Evolutionary conservation across 2,888 invertebrate genomes (phyloP).

Genomic region (Entomobrya multifasciata): DNA sequence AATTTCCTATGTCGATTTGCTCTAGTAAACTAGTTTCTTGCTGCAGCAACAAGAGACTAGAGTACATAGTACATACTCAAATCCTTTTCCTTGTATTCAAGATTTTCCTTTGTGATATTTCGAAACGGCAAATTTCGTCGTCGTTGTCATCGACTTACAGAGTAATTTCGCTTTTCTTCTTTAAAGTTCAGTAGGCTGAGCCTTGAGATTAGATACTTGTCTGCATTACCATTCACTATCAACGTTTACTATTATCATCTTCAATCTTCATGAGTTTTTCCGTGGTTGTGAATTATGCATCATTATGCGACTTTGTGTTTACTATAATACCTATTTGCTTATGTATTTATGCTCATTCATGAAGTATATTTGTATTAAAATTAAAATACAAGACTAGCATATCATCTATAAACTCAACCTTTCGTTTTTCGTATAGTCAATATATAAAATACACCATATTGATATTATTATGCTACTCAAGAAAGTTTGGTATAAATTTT

Average conservation of each 20-base stretch:
- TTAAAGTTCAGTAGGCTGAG: conserved; percentile 23
- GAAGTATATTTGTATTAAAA: neutral
- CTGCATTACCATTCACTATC: conserved; percentile 14
- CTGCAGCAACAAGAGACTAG: neutral
- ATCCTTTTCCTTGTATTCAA: neutral
- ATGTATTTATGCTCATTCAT: neutral
- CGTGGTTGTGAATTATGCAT: conserved; percentile 32
- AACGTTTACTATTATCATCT: conserved; percentile 12
- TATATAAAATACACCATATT: conserved; percentile 27
- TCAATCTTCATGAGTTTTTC: conserved; percentile 9
- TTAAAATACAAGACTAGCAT: neutral
- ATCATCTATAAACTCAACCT: too few relatives aligned
- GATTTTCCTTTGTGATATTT: conserved; percentile 17
- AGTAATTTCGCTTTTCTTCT: conserved; percentile 65
- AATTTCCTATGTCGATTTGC: conserved; percentile 66
- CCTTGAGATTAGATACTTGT: conserved; percentile 23
- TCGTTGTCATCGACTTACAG: conserved; percentile 11
- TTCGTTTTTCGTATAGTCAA: neutral
- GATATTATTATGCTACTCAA: conserved; percentile 18
- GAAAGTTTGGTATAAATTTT: conserved; percentile 34
- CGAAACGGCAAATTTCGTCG: neutral
- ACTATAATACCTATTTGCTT: conserved; percentile 39
- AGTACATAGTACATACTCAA: neutral
- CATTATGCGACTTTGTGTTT: conserved; percentile 43
- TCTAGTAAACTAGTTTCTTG: conserved; percentile 68